Evolutionary conservation across 1,140 invertebrate genomes (phyloP), one percentile per base, ranked within the genome.

Genomic region (Idris sp.): DNA sequence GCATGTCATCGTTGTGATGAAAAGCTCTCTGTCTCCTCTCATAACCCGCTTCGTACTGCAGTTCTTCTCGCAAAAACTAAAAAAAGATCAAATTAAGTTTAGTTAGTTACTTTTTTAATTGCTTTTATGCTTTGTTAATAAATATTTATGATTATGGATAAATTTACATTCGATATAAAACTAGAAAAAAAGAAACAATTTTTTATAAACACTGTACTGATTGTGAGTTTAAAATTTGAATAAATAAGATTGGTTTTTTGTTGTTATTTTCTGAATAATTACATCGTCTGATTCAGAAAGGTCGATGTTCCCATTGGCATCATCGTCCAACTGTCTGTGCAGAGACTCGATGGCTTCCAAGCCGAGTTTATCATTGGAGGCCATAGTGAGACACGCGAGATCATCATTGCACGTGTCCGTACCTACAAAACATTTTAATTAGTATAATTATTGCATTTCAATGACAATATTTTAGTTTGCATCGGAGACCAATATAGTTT

Each of bases 1-100:
- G 95, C 91, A 95, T 97, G 84, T 98, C 97, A 88, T 98, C 96
- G 84, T 97, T 96, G 74, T 93, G 92, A 90, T 99, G 97, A 86
- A 98, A 98, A 15, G 93, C 94, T 74, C 93, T 92, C 82, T 97
- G 95, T 53, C 96, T 90, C 79, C 94, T 92, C 84, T 97, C 95
- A 77, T 96, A 94, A 0, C 96, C 96, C 74, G 95, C 94, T 86
- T 96, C 95, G 84, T 97, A 97, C 84, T 98, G 95, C 26, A 98
- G 87, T 87, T 98, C 97, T 87, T 98, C 96, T 61, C 96, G 90
- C 43, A 98, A 88, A 89, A 98, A 98, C 96, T 98, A 87, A 51
- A 89, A 88, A 22, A 2, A 22, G 6, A 22, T 22, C 6, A 6
- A 6, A 22, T n/a, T n/a, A n/a, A n/a, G n/a, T n/a, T n/a, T n/a